A percentile compares a stretch with the other conserved stretches of the same genome.
These are phyloP conservation scores for Cantharis rufa DNA, from an alignment of 2,888 invertebrate species.

Conservation along the genomic window DNA sequence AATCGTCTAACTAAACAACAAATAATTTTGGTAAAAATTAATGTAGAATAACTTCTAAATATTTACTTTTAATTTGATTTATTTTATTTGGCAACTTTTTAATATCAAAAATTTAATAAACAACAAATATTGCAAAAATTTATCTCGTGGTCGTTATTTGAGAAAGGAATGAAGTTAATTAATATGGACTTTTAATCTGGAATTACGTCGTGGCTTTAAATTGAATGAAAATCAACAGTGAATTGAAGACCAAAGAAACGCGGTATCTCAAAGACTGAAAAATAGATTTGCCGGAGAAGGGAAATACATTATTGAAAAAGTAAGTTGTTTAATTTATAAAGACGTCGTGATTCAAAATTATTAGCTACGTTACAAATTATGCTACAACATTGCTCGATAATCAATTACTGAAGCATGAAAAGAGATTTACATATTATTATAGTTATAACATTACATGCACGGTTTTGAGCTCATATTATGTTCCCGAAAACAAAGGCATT, in stretches of 20 bases:
- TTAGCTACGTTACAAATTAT: neutral
- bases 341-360: neutral
- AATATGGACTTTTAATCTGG: neutral
- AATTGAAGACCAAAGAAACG: neutral
- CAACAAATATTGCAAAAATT: neutral
- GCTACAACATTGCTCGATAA: neutral
- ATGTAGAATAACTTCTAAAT: neutral
- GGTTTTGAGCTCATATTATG: neutral
- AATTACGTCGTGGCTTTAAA: neutral
- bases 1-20: neutral
- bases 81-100: neutral
- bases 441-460: neutral
- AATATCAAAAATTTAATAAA: neutral
- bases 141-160: neutral
- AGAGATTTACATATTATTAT: neutral
- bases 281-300: neutral
- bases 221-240: neutral
- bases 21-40: neutral
- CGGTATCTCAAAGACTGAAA: neutral
- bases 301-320: neutral
- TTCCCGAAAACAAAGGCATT: neutral
- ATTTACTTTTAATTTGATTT: neutral
- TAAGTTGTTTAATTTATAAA: neutral
- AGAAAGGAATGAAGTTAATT: neutral
- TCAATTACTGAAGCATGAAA: neutral